Conservation (phyloP, 1,140 invertebrate species). For the Nomia melanderi region DNA sequence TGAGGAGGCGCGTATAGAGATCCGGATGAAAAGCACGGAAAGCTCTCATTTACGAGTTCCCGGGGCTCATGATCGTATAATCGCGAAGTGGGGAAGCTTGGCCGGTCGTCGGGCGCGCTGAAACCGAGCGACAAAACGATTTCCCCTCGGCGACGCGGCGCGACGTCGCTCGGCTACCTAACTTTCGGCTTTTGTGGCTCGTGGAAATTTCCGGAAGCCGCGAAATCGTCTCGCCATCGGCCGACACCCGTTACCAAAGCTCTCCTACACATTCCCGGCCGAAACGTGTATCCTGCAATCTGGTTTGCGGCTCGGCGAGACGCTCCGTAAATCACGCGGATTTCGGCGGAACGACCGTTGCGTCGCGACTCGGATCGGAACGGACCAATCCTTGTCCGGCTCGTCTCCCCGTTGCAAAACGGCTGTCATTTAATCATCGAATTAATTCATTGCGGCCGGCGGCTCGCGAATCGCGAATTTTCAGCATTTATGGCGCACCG, state of each 20-base stretch:
- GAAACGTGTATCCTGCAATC: not conserved
- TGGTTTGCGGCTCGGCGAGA: slow-evolving; percentile 35
- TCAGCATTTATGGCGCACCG: too few species aligned
- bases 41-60: not conserved
- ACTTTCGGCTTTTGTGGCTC: slow-evolving; percentile 48
- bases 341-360: not conserved
- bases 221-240: slow-evolving; percentile 43
- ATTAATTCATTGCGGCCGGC: too few species aligned
- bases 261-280: slow-evolving; percentile 11
- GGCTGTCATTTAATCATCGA: too few species aligned
- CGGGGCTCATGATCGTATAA: slow-evolving; percentile 1
- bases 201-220: slow-evolving; percentile 37
- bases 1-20: not conserved
- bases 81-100: slow-evolving; percentile 25
- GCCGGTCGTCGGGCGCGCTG: not conserved
- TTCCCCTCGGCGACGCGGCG: slow-evolving; percentile 17
- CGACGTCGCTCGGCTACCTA: slow-evolving; percentile 19
- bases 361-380: too few species aligned
- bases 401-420: too few species aligned
- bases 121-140: slow-evolving; percentile 14
- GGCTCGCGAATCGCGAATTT: too few species aligned
- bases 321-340: slow-evolving; percentile 19
- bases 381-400: too few species aligned
- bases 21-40: slow-evolving; percentile 1
- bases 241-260: slow-evolving; percentile 33